Evolutionary conservation across 2,888 invertebrate species (phyloP).

Genomic region (Conistra vaccinii): DNA sequence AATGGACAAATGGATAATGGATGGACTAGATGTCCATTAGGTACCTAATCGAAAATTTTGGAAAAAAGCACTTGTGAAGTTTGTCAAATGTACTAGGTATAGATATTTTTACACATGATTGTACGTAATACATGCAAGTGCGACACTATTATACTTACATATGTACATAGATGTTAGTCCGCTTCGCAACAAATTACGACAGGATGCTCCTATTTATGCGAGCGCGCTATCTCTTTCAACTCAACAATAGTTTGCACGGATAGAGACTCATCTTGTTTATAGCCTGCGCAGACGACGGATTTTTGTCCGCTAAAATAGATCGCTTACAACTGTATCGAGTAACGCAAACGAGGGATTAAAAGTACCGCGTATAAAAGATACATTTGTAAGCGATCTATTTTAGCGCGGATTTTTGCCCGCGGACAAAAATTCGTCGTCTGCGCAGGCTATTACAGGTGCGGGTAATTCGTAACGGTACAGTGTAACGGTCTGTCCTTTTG

Average conservation of each 20-base stretch:
- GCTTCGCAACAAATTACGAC: slow-evolving; percentile 29
- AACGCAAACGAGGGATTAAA: too few species aligned
- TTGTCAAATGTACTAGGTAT: not conserved
- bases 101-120: not conserved
- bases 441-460: too few species aligned
- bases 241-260: slow-evolving; percentile 23
- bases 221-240: slow-evolving; percentile 32
- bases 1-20: not conserved
- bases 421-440: too few species aligned
- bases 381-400: too few species aligned
- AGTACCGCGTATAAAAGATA: too few species aligned
- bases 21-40: not conserved
- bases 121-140: slow-evolving; percentile 8
- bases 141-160: not conserved
- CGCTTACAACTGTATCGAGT: too few species aligned
- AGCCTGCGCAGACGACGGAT: too few species aligned
- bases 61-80: not conserved
- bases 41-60: not conserved
- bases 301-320: too few species aligned
- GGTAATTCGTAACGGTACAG: not conserved
- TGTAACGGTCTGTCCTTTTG: too few species aligned
- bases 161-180: not conserved
- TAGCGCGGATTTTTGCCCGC: too few species aligned
- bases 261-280: slow-evolving; percentile 2
- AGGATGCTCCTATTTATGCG: slow-evolving; percentile 35